Conservation (phyloP, 2,888 invertebrate species). For the Plagodis pulveraria region DNA sequence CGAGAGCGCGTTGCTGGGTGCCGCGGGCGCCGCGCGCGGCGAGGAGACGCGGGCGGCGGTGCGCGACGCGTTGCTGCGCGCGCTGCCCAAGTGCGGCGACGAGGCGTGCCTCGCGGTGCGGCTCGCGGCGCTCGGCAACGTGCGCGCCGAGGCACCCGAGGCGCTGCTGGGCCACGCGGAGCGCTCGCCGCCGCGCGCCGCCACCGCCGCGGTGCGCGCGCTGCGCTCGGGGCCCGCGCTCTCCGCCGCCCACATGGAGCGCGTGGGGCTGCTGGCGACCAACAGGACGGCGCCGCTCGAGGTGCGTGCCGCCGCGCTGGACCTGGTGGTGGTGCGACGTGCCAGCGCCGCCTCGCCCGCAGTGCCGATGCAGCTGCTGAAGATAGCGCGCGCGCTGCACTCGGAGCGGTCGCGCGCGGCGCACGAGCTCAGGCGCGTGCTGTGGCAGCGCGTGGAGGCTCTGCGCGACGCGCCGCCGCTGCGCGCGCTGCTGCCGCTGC, state of each 20-base stretch:
- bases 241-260: conserved; percentile 27
- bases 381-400: conserved; percentile 39
- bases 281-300: conserved; percentile 42
- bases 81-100: conserved; percentile 52
- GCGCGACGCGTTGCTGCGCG: conserved; percentile 44
- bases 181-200: conserved; percentile 50
- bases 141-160: conserved; percentile 46
- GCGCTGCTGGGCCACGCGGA: conserved; percentile 38
- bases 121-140: conserved; percentile 42
- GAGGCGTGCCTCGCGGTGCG: conserved; percentile 27
- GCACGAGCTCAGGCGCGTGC: conserved; percentile 63
- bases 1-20: conserved; percentile 45
- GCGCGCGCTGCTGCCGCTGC: conserved; percentile 39
- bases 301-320: conserved; percentile 59
- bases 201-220: conserved; percentile 47
- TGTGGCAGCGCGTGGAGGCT: conserved; percentile 57
- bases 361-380: conserved; percentile 43
- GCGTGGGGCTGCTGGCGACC: conserved; percentile 29
- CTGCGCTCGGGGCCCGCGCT: conserved; percentile 23
- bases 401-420: conserved; percentile 34
- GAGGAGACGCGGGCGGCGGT: conserved; percentile 30
- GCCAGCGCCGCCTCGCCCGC: conserved; percentile 35
- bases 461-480: conserved; percentile 40
- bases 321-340: conserved; percentile 39
- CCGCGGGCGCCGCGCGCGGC: conserved; percentile 39